Evolutionary conservation across 2,113 vertebrate genomes (phyloP), one percentile per base, ranked within the genome.

Genomic region (Cyanocitta stelleri): DNA sequence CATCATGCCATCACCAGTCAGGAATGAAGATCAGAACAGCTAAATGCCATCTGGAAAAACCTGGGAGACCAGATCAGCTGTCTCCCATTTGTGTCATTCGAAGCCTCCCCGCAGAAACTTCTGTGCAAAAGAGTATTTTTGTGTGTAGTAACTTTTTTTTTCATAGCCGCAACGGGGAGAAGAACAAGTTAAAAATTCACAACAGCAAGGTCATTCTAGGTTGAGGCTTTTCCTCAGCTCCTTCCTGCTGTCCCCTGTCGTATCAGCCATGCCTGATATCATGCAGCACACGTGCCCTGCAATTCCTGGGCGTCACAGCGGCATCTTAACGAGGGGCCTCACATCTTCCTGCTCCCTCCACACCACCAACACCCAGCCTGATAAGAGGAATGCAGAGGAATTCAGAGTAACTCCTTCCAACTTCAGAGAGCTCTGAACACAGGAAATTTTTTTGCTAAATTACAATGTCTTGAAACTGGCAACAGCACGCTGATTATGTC

Each of bases 371-470:
- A 62, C 23, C 6, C 2, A 44, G 69, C 35, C 20, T 26, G 56
- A 41, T 33, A 71, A 76, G 88, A 89, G 64, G 37, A 66, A 56
- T 3, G 20, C 88, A 79, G 67, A 93, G 79, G 84, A 84, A 88
- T 87, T 73, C 91, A 95, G 76, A 77, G 56, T 58, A 89, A 64
- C 64, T 90, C 58, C 72, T 85, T 89, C 71, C 76, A 85, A 32
- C 66, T 96, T 87, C 83, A 82, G 75, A 94, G 83, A 58, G 83
- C 79, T 96, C 71, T 3, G 7, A 79, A 91, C 17, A 43, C 56
- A 85, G 93, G 78, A 91, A 81, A 80, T 61, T 91, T 88, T 59
- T 95, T 63, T 82, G 54, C 43, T 93, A 96, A 97, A 95, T 96
- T 91, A 87, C 92, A 91, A 93, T 66, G 81, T 86, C 82, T 77